These are phyloP conservation scores for Anarhynchus alexandrinus DNA, from an alignment of 2,113 vertebrate genomes.

Conservation along the genomic window DNA sequence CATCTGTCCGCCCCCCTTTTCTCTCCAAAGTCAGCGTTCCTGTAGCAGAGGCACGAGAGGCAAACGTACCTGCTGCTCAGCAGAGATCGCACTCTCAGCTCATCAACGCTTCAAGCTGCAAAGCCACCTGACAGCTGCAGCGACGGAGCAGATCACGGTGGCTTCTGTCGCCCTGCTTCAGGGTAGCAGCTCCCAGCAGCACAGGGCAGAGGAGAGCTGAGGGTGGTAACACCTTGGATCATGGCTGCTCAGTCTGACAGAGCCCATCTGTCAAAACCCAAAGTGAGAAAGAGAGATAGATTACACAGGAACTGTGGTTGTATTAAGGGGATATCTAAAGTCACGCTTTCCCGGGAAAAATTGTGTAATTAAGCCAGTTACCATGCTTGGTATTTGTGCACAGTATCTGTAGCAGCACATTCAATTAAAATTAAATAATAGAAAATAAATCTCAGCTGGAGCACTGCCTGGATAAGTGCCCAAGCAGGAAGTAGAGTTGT, in stretches of 20 bases:
- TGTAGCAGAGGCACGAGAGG: not conserved
- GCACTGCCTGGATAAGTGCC: not conserved
- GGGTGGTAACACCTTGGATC: not conserved
- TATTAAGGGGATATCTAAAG: not conserved
- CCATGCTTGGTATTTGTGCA: not conserved
- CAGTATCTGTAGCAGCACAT: not conserved
- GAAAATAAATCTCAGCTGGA: conserved; percentile 42
- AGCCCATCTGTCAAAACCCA: not conserved
- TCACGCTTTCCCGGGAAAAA: not conserved
- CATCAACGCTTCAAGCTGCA: not conserved
- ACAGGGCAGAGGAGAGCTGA: not conserved
- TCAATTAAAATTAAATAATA: conserved; percentile 49
- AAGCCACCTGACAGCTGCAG: not conserved
- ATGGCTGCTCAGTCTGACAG: not conserved
- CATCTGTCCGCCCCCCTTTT: not conserved
- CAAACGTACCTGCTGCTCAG: not conserved
- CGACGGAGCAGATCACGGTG: fast-evolving
- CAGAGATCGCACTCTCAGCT: not conserved
- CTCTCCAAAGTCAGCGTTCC: not conserved
- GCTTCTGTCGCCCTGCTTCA: not conserved
- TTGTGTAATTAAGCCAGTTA: not conserved
- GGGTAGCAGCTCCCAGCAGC: not conserved
- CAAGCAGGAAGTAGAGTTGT: conserved; percentile 21
- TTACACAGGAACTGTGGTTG: not conserved
- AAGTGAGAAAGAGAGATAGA: not conserved